Percentiles rank a stretch among this genome's conserved stretches.
phyloP scores from a whole-genome alignment of 30 jellyfish, hydroid and myxozoan species.

The Pelagia noctiluca region DNA sequence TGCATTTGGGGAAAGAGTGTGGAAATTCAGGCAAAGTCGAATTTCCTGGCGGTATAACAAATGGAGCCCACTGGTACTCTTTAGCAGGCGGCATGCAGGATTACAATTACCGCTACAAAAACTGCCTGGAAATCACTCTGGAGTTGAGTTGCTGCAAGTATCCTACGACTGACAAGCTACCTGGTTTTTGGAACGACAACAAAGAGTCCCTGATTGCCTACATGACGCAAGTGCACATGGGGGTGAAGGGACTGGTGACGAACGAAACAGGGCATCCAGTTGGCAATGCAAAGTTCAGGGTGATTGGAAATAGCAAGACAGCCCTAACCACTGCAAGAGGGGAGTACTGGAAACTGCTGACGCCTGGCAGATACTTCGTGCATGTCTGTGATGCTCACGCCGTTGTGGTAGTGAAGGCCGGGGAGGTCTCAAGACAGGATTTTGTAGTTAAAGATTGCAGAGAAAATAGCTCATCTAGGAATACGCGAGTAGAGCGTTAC shows the following conservation, averaged over 20 bases:
- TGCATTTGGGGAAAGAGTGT: constrained; percentile 87
- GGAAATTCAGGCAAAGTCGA: constrained; percentile 34
- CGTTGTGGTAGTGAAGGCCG: constrained; percentile 27
- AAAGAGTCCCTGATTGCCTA: constrained; percentile 73
- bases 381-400: constrained; percentile 15
- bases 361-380: constrained; percentile 81
- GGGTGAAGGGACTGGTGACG: constrained; percentile 86
- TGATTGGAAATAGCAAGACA: constrained; percentile 64
- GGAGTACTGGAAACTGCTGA: constrained; percentile 92
- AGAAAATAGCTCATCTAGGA: too few species aligned
- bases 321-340: constrained; percentile 72
- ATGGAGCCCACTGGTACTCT: constrained; percentile 95
- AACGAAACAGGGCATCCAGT: constrained; percentile 52
- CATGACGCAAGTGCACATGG: constrained; percentile 85
- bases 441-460: constrained; percentile 6
- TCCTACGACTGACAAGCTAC: constrained; percentile 49
- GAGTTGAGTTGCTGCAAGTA: constrained; percentile 91
- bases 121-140: constrained; percentile 93
- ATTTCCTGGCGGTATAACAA: constrained; percentile 93
- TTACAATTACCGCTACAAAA: constrained; percentile 88
- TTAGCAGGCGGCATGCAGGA: constrained; percentile 99
- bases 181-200: constrained; percentile 73
- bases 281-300: constrained; percentile 54
- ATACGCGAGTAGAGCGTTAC: too few species aligned
- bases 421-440: constrained; percentile 61